Conservation (phyloP, 2,888 invertebrate genomes). For the Cephalotes varians region DNA sequence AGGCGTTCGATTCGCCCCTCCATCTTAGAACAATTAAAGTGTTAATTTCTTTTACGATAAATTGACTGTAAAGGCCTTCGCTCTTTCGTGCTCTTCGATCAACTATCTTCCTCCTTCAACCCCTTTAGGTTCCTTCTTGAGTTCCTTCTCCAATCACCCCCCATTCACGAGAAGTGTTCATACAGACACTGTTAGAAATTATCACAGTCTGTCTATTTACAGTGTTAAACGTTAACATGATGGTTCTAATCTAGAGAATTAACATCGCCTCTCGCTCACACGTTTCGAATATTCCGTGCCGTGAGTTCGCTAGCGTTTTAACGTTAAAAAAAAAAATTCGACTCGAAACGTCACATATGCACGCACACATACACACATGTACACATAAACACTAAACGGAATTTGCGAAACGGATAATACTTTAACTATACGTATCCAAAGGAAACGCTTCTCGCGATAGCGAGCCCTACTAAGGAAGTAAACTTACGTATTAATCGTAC, state of each 20-base stretch:
- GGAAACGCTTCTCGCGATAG: neutral
- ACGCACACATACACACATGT: neutral
- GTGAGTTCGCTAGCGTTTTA: neutral
- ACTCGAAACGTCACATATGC: constrained; percentile 20
- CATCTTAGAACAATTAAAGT: constrained; percentile 70
- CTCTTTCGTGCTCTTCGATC: constrained; percentile 51
- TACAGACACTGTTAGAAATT: constrained; percentile 80
- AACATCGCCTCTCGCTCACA: constrained; percentile 5
- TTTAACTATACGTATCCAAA: constrained; percentile 28
- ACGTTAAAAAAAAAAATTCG: constrained; percentile 51
- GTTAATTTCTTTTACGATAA: constrained; percentile 79
- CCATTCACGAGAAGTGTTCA: constrained; percentile 30
- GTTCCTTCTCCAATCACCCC: constrained; percentile 38
- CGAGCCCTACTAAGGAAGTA: constrained; percentile 56
- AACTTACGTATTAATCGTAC: constrained; percentile 57
- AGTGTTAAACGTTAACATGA: constrained; percentile 81
- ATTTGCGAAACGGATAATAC: constrained; percentile 58
- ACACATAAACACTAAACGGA: neutral
- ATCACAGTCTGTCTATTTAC: constrained; percentile 86
- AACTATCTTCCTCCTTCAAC: neutral
- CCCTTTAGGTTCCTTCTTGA: neutral
- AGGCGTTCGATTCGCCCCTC: constrained; percentile 53
- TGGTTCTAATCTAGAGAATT: constrained; percentile 63
- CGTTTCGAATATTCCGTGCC: constrained; percentile 4
- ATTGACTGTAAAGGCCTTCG: constrained; percentile 83